These are phyloP conservation scores for Epizoanthus fatuus DNA, from an alignment of 92 coral and sea anemone genomes.

Conservation along the genomic window DNA sequence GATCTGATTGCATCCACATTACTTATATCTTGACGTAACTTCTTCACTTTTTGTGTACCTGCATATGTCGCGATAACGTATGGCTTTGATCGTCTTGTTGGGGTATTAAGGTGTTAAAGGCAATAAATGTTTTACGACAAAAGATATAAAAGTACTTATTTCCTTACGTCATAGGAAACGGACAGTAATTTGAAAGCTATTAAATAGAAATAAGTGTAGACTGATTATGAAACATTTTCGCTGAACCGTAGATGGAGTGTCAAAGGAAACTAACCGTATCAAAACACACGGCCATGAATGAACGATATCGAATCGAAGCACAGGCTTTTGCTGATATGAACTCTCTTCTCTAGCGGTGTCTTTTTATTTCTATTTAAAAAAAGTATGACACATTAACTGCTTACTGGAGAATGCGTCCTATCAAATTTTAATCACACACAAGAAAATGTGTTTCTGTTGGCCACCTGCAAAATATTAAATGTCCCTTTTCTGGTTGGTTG, in stretches of 20 bases:
- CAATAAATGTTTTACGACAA: conserved; percentile 9
- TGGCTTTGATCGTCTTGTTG: no score
- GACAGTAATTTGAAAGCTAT: not conserved
- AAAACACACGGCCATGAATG: not conserved
- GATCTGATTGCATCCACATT: no score
- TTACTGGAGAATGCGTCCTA: conserved; percentile 36
- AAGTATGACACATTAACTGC: conserved; percentile 26
- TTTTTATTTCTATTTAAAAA: not conserved
- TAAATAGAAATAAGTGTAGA: not conserved
- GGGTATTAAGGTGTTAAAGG: not conserved
- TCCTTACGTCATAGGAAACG: conserved; percentile 34
- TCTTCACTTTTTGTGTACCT: no score
- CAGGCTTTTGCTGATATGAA: not conserved
- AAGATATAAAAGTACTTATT: not conserved
- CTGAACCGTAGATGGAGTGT: conserved; percentile 23
- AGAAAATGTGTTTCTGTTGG: conserved; percentile 10
- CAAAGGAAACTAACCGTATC: conserved; percentile 1
- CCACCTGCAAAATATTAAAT: conserved; percentile 33
- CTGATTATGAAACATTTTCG: not conserved
- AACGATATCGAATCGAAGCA: not conserved
- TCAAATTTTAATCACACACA: conserved; percentile 38
- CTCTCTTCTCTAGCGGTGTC: no score
- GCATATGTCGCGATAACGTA: no score
- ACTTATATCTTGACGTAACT: no score
- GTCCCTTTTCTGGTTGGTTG: conserved; percentile 38